These are phyloP conservation scores for Philopedon plagiatum DNA, from an alignment of 2,888 invertebrate species.

Conservation along the genomic window DNA sequence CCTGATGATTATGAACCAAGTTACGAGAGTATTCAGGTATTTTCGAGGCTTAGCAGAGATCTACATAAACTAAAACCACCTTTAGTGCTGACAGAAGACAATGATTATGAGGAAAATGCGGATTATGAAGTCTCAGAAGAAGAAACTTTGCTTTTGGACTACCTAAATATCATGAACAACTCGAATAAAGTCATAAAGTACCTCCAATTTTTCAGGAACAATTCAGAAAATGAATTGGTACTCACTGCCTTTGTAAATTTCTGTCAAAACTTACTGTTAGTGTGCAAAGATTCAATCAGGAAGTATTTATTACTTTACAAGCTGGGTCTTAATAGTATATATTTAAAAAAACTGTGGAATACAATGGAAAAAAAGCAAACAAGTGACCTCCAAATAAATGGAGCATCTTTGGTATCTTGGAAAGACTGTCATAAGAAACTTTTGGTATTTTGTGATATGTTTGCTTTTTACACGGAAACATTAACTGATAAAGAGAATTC, in stretches of 20 bases:
- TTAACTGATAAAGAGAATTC: conserved; percentile 67
- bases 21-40: conserved; percentile 72
- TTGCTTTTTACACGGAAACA: conserved; percentile 68
- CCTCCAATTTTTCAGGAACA: conserved; percentile 69
- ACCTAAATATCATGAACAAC: conserved; percentile 64
- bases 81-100: conserved; percentile 69
- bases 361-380: conserved; percentile 60
- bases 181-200: conserved; percentile 68
- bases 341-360: conserved; percentile 65
- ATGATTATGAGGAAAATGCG: conserved; percentile 74
- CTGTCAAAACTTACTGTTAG: conserved; percentile 87
- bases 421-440: conserved; percentile 64
- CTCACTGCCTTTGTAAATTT: conserved; percentile 70
- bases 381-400: conserved; percentile 60
- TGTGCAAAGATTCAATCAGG: conserved; percentile 86
- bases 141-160: conserved; percentile 63
- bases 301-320: conserved; percentile 76
- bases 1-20: conserved; percentile 73
- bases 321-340: conserved; percentile 65
- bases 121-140: conserved; percentile 68
- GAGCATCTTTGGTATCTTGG: conserved; percentile 62
- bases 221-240: conserved; percentile 63
- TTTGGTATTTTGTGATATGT: conserved; percentile 68
- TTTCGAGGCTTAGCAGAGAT: conserved; percentile 70
- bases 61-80: conserved; percentile 64